Base-by-base conservation (phyloP, 2,888 invertebrate genomes). In the Trissolcus brochymenae region DNA sequence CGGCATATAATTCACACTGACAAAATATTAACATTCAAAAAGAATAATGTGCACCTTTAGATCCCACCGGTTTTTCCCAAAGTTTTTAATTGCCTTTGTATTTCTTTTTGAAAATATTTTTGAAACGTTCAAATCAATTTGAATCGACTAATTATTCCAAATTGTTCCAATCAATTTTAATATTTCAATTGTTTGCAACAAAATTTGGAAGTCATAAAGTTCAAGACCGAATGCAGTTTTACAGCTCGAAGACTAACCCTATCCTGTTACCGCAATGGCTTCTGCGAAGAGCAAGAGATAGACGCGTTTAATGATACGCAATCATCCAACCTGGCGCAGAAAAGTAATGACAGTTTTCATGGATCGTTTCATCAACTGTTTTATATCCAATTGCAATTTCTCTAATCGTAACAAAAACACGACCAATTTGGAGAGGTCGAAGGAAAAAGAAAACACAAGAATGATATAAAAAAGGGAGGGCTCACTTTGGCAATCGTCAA, bases 321-420 rank as follows among this genome's bases (percentile, higher is more conserved):
- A 62, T 62, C 16, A 62, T 14, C 43, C 25, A 62, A 62, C 21
- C 19, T 21, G 14, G 19, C 29, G 41, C n/a, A 16, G 21, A 35
- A 51, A 53, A 61, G 43, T 43, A 53, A 53, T 62, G 41, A 40
- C n/a, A 62, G 43, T 54, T 54, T 53, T 62, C 62, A 62, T 29
- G 54, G 43, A 53, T 62, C 53, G 40, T 43, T 62, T 54, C 21
- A 25, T 62, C 49, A 14, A 35, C 9, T 35, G 35, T 35, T 35
- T 35, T 9, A 35, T 0, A 35, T 35, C 35, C 35, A 2, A 35
- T 35, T 35, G 35, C 35, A 25, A 25, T 6, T 35, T 7, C 35
- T 35, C 35, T 35, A 35, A 35, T 35, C 35, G 35, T 11, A 9
- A 35, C 35, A 35, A 35, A 35, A 35, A 35, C 29, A 6, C 2